phyloP scores from a whole-genome alignment of 2,113 vertebrate species.

The Vombatus ursinus region DNA sequence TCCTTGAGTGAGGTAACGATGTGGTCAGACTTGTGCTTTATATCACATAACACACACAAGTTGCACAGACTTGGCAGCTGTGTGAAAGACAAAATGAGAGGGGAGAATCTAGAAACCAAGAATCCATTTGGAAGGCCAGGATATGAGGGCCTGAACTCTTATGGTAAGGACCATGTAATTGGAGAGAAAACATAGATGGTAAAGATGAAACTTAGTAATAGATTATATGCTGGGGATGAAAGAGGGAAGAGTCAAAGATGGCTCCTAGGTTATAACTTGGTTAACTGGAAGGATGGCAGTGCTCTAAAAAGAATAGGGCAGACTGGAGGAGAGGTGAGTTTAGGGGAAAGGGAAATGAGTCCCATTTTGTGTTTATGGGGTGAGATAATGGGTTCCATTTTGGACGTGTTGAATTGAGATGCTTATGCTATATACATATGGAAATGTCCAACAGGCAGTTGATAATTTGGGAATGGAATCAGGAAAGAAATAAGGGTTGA shows the following conservation, averaged over 20 bases:
- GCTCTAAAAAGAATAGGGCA: neutral
- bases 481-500: neutral
- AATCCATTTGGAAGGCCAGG: conserved; percentile 8
- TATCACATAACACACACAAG: neutral
- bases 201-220: neutral
- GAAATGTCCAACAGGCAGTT: neutral
- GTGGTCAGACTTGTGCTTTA: neutral
- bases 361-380: neutral
- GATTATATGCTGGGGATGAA: neutral
- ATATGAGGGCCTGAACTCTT: neutral
- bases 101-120: neutral
- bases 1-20: neutral
- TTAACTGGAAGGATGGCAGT: neutral
- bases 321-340: neutral
- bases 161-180: neutral
- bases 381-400: neutral
- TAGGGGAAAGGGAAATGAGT: neutral
- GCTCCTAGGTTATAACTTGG: neutral
- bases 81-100: neutral
- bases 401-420: neutral
- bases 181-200: neutral
- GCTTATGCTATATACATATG: neutral
- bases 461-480: neutral
- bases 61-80: neutral
- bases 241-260: neutral